Evolutionary conservation across 2,888 invertebrate species (phyloP), one percentile per base, ranked within the genome.

Genomic region (Epinotia demarniana): DNA sequence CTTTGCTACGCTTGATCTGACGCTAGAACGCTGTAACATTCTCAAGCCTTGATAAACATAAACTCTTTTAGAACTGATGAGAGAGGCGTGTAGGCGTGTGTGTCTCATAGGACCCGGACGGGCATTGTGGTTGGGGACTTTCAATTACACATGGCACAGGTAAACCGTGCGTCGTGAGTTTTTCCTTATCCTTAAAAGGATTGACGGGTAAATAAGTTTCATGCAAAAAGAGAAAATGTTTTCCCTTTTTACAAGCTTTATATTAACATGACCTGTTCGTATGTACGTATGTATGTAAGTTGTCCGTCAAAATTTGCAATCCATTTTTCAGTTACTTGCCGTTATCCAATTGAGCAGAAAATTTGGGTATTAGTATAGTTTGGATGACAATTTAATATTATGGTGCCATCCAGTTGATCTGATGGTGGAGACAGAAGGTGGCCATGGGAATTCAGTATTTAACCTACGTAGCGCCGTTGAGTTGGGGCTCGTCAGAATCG

Each of bases 71-170:
- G 64, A 27, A 27, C 27, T n/a, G 16, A 4, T 11, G 27, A 27
- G 3, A 27, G 23, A 5, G 16, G 53, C n/a, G 16, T 18, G 27
- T 53, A 49, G 19, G 12, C 16, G 12, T 27, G 67, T 53, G 18
- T 46, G 16, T 43, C 57, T 58, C 58, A 23, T 57, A 68, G 16
- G 23, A 16, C 43, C 58, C 57, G 16, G 53, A 43, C 27, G 23
- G 58, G 68, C 43, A 58, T 58, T 68, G 43, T 58, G 68, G 68
- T 57, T 43, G 2, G 27, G 68, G 68, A 68, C 19, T 43, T 66
- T 66, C 66, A 66, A 66, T 66, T 68, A 68, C 57, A 68, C 43
- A 43, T 67, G n/a, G 5, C 5, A 68, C 16, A 58, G 68, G 43
- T 58, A 58, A 43, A 57, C 39, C 39, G 58, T 46, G 19, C 39